These are phyloP conservation scores for Hemicentrotus pulcherrimus DNA, from an alignment of 35 echinoderm and acorn worm species.

Conservation along the genomic window DNA sequence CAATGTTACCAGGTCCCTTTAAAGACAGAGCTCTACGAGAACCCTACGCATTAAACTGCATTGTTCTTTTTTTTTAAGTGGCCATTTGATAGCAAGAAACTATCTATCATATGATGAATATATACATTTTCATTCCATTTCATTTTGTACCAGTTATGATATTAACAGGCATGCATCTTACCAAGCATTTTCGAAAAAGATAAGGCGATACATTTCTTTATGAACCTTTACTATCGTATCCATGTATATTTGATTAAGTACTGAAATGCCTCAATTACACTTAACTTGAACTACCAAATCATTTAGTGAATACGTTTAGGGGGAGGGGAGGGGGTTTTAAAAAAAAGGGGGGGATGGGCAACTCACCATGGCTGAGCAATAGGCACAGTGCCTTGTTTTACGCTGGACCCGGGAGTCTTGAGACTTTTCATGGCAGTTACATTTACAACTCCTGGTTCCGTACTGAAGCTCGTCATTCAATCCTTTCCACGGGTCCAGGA, in stretches of 20 bases:
- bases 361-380: slow-evolving; percentile 72
- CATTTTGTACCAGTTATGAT: no score
- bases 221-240: no score
- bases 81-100: no score
- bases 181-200: no score
- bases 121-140: no score
- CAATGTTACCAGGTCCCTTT: no score
- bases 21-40: no score
- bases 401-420: slow-evolving; percentile 69
- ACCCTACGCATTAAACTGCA: no score
- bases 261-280: not conserved
- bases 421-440: slow-evolving; percentile 75
- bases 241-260: not conserved
- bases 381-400: slow-evolving; percentile 79
- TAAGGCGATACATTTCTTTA: no score
- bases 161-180: no score
- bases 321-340: not conserved
- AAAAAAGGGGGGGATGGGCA: not conserved
- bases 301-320: not conserved
- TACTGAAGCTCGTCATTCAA: slow-evolving; percentile 72
- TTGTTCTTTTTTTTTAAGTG: no score
- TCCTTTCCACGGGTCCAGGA: slow-evolving; percentile 70
- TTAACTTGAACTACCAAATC: not conserved
- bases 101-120: no score
- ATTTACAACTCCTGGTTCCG: slow-evolving; percentile 79